Percentiles rank a stretch among this genome's conserved stretches.
Conservation (phyloP, 2,113 vertebrate species). For the Octodon degus region DNA sequence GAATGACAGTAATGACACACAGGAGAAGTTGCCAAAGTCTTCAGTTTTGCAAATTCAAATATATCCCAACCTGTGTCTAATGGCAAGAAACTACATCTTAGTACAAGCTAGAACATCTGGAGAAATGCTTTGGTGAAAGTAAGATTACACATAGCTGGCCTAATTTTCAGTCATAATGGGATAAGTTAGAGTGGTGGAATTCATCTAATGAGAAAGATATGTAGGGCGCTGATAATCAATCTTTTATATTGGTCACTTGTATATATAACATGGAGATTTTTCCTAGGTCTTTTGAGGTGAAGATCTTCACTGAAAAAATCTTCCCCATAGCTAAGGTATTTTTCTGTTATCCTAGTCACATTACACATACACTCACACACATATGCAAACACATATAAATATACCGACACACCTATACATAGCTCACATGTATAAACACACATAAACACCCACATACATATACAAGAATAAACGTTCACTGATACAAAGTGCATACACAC, state of each 20-base stretch:
- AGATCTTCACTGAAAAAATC: background rate
- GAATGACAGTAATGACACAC: background rate
- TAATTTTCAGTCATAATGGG: background rate
- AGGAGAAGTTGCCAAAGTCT: background rate
- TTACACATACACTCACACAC: background rate
- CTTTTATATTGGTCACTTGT: background rate
- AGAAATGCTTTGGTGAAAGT: background rate
- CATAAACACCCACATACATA: background rate
- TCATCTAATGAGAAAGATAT: background rate
- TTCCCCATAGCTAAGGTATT: background rate
- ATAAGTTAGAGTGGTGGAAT: background rate
- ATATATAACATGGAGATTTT: background rate
- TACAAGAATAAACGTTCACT: background rate
- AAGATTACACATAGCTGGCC: background rate
- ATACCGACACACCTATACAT: background rate
- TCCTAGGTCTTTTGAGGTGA: background rate
- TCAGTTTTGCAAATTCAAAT: constrained; percentile 4
- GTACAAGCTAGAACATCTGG: background rate
- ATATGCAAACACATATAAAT: background rate
- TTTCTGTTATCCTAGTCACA: background rate
- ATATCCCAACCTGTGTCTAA: background rate
- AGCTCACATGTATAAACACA: background rate
- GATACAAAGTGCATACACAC: background rate
- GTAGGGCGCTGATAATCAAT: background rate
- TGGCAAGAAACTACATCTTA: background rate